These are phyloP conservation scores for Luehdorfia chinensis DNA, from an alignment of 1,140 invertebrate genomes.

Conservation along the genomic window DNA sequence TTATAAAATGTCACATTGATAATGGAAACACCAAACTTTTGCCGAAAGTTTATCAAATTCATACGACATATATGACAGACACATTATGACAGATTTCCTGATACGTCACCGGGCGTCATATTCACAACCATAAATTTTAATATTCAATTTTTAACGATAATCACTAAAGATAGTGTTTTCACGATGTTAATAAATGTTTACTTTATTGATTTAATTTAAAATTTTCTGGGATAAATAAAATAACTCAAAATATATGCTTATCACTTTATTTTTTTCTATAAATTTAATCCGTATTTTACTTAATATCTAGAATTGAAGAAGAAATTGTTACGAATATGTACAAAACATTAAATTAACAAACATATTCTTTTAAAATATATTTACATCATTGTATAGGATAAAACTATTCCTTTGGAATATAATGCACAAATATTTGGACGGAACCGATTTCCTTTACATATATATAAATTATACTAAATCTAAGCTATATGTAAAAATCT, in stretches of 20 bases:
- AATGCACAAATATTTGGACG: conserved; percentile 60
- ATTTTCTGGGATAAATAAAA: no score
- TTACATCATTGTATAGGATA: conserved; percentile 30
- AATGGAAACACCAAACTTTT: background rate
- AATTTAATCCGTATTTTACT: conserved; percentile 6
- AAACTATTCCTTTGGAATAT: conserved; percentile 67
- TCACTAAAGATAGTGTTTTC: no score
- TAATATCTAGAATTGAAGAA: conserved; percentile 6
- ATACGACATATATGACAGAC: no score
- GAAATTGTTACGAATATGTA: conserved; percentile 6
- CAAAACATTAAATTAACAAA: conserved; percentile 8
- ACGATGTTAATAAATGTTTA: no score
- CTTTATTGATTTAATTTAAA: no score
- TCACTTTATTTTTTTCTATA: background rate
- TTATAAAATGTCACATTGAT: background rate
- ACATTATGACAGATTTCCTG: no score
- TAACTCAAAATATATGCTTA: no score
- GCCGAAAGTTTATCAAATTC: no score
- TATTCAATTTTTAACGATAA: no score
- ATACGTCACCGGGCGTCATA: no score
- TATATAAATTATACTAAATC: conserved; percentile 26
- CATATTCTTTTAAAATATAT: conserved; percentile 25
- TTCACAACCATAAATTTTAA: no score
- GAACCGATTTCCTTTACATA: conserved; percentile 32
- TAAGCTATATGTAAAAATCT: conserved; percentile 19